phyloP scores from a whole-genome alignment of 2,797 vertebrate genomes.

The Acrossocheilus wenchowensis region DNA sequence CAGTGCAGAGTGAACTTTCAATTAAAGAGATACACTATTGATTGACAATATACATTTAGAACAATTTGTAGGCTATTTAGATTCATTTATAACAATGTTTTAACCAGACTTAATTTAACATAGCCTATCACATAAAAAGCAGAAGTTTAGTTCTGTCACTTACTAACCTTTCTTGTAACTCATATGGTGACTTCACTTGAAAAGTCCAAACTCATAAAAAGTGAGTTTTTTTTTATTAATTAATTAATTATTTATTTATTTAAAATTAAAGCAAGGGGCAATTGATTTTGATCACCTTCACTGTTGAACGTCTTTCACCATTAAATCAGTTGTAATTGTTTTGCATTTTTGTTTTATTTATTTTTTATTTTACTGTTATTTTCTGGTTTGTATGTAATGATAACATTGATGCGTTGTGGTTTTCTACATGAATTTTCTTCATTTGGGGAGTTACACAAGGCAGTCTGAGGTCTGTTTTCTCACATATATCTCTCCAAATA shows the following conservation, averaged over 20 bases:
- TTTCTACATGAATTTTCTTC: neutral
- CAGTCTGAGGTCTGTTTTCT: slow-evolving; percentile 6
- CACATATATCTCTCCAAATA: neutral
- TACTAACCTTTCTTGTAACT: neutral
- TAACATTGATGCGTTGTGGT: neutral
- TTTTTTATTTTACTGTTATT: neutral
- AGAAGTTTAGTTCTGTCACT: neutral
- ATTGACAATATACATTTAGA: neutral
- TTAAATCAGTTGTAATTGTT: neutral
- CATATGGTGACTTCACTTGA: neutral
- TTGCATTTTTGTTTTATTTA: neutral
- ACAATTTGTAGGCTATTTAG: neutral
- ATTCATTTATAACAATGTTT: neutral
- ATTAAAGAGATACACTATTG: neutral
- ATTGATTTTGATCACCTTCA: neutral
- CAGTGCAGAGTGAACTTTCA: neutral
- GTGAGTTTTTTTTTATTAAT: neutral
- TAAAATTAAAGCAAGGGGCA: neutral
- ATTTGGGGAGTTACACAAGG: neutral
- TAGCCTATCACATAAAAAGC: neutral
- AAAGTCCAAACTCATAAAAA: neutral
- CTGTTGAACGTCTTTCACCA: neutral
- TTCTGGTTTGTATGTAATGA: neutral
- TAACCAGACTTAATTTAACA: neutral
- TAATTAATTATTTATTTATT: neutral